Evolutionary conservation across 2,113 vertebrate genomes (phyloP).

Genomic region (Stomatorhinus ivindoensis): DNA sequence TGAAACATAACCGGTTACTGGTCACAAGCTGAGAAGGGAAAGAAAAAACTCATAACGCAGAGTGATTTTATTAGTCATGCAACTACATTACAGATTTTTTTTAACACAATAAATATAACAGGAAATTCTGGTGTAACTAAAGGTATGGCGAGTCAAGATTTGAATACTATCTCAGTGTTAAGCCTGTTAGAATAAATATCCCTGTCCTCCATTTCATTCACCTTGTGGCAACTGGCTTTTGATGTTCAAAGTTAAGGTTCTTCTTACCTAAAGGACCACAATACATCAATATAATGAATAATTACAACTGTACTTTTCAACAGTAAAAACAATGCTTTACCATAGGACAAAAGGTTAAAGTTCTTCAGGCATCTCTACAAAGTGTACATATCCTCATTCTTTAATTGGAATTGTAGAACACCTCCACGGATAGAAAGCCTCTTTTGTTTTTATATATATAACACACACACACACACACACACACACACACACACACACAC

Average conservation of each 20-base stretch:
- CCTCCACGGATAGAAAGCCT: slow-evolving; percentile 67
- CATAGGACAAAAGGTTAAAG: slow-evolving; percentile 99
- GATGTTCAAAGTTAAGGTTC: slow-evolving; percentile 76
- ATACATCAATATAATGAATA: slow-evolving; percentile 99
- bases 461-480: too few species aligned
- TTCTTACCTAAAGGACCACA: slow-evolving; percentile 92
- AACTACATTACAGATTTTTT: background rate
- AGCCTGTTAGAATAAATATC: slow-evolving; percentile 56
- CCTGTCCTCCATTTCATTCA: slow-evolving; percentile 75
- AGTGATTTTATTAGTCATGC: background rate
- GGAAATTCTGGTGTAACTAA: slow-evolving; percentile 11
- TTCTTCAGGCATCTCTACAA: slow-evolving; percentile 99
- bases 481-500: too few species aligned
- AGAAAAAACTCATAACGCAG: background rate
- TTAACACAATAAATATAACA: background rate
- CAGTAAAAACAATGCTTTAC: slow-evolving; percentile 94
- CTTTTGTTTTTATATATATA: too few species aligned
- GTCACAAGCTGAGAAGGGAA: background rate
- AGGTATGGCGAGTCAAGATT: slow-evolving; percentile 44
- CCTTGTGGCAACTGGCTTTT: slow-evolving; percentile 90
- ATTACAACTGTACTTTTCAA: slow-evolving; percentile 99
- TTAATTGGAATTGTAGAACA: slow-evolving; percentile 95
- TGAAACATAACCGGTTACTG: slow-evolving; percentile 4
- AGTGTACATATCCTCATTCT: slow-evolving; percentile 99
- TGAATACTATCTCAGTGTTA: slow-evolving; percentile 65